phyloP scores from a whole-genome alignment of 2,888 invertebrate species.

The Eupsilia transversa region DNA sequence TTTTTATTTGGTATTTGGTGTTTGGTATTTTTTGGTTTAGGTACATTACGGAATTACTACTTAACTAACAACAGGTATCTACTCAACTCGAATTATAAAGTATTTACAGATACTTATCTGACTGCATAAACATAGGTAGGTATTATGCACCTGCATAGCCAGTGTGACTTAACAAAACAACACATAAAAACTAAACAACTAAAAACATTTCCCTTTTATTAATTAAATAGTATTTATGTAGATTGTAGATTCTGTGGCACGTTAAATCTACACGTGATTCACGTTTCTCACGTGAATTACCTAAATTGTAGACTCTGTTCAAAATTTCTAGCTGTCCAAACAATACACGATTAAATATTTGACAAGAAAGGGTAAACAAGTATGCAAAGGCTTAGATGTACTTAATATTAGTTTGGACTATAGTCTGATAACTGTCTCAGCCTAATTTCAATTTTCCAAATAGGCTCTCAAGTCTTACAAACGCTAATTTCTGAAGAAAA shows the following conservation, averaged over 20 bases:
- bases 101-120: not conserved
- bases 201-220: not conserved
- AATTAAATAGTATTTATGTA: not conserved
- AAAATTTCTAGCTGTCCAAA: conserved; percentile 28
- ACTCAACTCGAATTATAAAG: not conserved
- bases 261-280: not conserved
- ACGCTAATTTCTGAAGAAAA: not conserved
- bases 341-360: conserved; percentile 41
- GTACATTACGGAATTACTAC: too few species aligned
- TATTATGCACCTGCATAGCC: not conserved
- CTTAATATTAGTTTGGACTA: conserved; percentile 19
- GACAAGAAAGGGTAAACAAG: conserved; percentile 1
- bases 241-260: not conserved
- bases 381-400: not conserved
- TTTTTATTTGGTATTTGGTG: too few species aligned
- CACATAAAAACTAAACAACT: not conserved
- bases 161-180: not conserved
- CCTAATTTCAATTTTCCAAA: not conserved
- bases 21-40: too few species aligned
- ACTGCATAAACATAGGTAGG: not conserved
- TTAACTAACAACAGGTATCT: not conserved
- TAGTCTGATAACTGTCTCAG: not conserved
- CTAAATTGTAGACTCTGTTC: not conserved
- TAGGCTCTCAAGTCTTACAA: not conserved
- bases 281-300: not conserved